Evolutionary conservation across 2,797 vertebrate species (phyloP), one percentile per base, ranked within the genome.

Genomic region (Champsocephalus esox): DNA sequence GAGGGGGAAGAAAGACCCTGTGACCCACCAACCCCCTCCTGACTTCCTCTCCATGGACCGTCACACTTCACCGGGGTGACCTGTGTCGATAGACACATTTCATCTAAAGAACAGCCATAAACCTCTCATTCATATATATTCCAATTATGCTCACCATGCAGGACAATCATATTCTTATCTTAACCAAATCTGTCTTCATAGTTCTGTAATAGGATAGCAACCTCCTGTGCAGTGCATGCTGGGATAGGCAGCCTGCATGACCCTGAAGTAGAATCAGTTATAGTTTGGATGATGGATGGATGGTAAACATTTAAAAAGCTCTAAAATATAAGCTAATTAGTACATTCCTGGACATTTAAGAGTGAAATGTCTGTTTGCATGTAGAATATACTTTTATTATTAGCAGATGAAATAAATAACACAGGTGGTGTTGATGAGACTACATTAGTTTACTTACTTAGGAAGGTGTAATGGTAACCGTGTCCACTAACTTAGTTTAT

Each of bases 41-140:
- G 66, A 76, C 74, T 67, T 65, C 54, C 78, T 75, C 70, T 66
- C 63, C 60, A 57, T 50, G 76, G 65, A 79, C 68, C 16, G 56
- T 34, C 79, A 82, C 78, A 80, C 82, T 79, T 86, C 79, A 87
- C 59, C 85, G 44, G 64, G 66, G 50, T 46, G 67, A 75, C 50
- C 77, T 3, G 12, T 77, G 77, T 82, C 75, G 78, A 62, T 62
- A 60, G 1, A 9, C 65, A 45, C 46, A 58, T 70, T 50, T 44
- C 51, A 61, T 28, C 81, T 66, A 11, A 83, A 63, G 81, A 63
- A 82, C 44, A 68, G 24, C 34, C 54, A 59, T 75, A 21, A 1
- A 66, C 45, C 32, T 38, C 57, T 58, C n/a, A 45, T 28, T 32
- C 32, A 73, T 28, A 34, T 38, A 44, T 4, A 57, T 21, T 38